Percentiles rank a stretch among this genome's conserved stretches.
Evolutionary conservation across 1,140 invertebrate genomes (phyloP).

Genomic region (Rhizoglyphus robini): DNA sequence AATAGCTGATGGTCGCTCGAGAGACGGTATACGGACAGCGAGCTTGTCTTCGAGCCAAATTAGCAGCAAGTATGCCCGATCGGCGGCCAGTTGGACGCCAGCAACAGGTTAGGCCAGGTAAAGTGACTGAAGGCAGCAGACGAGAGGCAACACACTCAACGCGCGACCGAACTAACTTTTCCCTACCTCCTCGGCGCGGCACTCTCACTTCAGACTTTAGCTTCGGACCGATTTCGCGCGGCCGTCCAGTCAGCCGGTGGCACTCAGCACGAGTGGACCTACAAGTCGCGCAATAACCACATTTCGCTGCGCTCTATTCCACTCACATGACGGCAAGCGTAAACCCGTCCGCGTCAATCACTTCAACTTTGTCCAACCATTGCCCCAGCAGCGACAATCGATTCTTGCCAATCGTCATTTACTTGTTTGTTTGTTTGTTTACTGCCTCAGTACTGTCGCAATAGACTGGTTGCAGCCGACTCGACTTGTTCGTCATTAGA

Average conservation of each 20-base stretch:
- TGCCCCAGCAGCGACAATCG: too few relatives aligned
- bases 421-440: too few relatives aligned
- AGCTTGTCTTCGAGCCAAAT: neutral
- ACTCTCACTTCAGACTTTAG: neutral
- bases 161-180: neutral
- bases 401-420: too few relatives aligned
- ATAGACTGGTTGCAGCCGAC: too few relatives aligned
- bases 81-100: neutral
- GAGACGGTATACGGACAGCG: neutral
- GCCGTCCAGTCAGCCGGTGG: neutral
- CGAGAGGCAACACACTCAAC: neutral
- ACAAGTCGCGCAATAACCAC: neutral
- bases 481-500: too few relatives aligned
- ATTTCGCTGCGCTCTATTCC: neutral
- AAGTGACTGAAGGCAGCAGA: neutral
- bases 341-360: neutral
- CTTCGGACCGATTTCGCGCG: neutral
- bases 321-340: neutral
- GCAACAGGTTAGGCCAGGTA: slow-evolving; percentile 12
- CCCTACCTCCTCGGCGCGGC: neutral
- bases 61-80: too few relatives aligned
- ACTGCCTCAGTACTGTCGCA: too few relatives aligned
- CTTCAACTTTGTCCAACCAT: neutral
- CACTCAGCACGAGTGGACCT: neutral
- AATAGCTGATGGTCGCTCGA: too few relatives aligned